Evolutionary conservation across 2,888 invertebrate genomes (phyloP).

Genomic region (Temnothorax ravouxi): DNA sequence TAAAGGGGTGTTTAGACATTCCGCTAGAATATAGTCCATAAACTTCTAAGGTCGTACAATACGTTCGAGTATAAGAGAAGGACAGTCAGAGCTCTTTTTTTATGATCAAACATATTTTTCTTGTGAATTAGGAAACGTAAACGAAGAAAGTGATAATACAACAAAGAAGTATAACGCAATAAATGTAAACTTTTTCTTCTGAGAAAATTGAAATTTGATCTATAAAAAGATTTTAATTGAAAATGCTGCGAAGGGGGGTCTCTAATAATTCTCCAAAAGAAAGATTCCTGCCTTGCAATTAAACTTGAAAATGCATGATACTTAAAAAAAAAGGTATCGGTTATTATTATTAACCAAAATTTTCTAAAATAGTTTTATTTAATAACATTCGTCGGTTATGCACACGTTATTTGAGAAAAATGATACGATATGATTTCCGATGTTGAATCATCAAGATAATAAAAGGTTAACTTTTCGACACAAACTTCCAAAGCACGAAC

Average conservation of each 20-base stretch:
- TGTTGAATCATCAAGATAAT: neutral
- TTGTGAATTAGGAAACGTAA: neutral
- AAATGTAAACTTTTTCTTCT: neutral
- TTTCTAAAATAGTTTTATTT: neutral
- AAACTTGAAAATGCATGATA: neutral
- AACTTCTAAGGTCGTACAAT: too few relatives aligned
- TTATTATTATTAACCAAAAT: neutral
- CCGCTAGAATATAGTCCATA: too few relatives aligned
- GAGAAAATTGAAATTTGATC: neutral
- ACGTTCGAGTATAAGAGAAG: too few relatives aligned
- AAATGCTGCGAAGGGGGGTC: neutral
- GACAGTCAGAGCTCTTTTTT: neutral
- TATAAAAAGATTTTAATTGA: neutral
- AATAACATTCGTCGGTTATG: neutral
- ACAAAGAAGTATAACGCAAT: neutral
- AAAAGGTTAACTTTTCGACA: constrained; percentile 30
- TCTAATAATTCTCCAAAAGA: neutral
- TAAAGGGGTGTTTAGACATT: too few relatives aligned
- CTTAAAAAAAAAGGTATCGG: neutral
- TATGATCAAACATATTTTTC: neutral
- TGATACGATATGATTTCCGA: neutral
- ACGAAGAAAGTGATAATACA: neutral
- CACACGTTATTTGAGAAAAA: constrained; percentile 1
- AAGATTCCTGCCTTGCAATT: neutral
- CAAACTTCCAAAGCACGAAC: constrained; percentile 2